Base-by-base conservation (phyloP, 2,888 invertebrate species). In the Himalopsyche anomala region DNA sequence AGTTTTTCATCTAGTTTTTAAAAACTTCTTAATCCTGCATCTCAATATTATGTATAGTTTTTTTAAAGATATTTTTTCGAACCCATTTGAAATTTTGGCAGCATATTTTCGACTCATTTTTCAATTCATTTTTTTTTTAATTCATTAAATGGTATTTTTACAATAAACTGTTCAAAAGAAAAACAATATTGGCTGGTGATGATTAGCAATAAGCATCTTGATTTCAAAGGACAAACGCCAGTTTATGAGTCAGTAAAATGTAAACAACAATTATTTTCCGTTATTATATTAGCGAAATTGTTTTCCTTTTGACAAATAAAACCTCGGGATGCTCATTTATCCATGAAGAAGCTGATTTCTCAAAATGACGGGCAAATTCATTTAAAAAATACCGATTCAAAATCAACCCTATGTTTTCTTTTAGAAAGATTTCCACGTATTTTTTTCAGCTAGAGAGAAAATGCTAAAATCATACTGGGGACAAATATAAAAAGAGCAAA, bases 401-500 rank as follows among this genome's bases (percentile, higher is more conserved):
- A 84, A 74, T 74, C 69, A 84, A 36, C 79, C 45, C 42, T 42
- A 45, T 81, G 42, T 81, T 81, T 81, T 81, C 51, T 51, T 81
- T 81, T 51, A 17, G 81, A 45, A 81, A 81, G 62, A 62, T 62
- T 62, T 62, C 62, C 19, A 83, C 45, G 51, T 83, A 51, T 84
- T 79, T 45, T 62, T 74, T 84, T 62, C 12, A 38, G 36, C 82
- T 38, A 28, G 62, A 54, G 54, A 45, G 51, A 84, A 36, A 82
- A 84, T 82, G 80, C 69, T 81, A 86, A 86, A 86, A 86, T 86
- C 81, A 86, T 74, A 54, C 55, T 42, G 87, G 38, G 80, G 51
- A 51, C 62, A 80, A 83, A 85, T 38, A 80, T 40, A 84, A 86
- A 85, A 85, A 85, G 86, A 85, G 86, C 86, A 87, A 87, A 87